Evolutionary conservation across 2,888 invertebrate species (phyloP), one percentile per base, ranked within the genome.

Genomic region (Chrysomela aeneicollis): DNA sequence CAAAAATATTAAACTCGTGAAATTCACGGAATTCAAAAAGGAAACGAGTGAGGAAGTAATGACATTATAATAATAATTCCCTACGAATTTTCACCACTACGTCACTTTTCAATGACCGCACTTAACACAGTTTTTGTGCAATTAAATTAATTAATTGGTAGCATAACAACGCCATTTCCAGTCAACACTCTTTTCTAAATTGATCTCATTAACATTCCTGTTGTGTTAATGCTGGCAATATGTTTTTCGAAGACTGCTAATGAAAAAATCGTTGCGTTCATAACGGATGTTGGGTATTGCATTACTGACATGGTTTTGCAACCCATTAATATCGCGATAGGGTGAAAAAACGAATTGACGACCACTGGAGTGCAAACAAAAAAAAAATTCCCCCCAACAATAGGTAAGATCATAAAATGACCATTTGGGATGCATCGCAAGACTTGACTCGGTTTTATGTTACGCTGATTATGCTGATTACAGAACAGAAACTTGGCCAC

Each of bases 261-360:
- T 50, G 42, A 55, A 57, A 30, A 61, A 60, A 49, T 55, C 54
- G 26, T 57, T 58, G 22, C 42, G 19, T 18, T 15, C 42, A 6
- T 57, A 64, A 50, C 67, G 67, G 67, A 67, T 67, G 67, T 63
- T 30, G 52, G 37, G 46, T 22, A 58, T 64, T 66, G 63, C 61
- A 59, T 64, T 61, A 50, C 67, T 67, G 67, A 67, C 67, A 67
- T 58, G 46, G 54, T 59, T 64, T 58, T 37, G 51, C 26, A 26
- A 26, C 3, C 26, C 4, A 26, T 5, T 5, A 26, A 22, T 22
- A 15, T 52, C 17, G 21, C 22, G 52, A 21, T 26, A 17, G 22
- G 3, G n/a, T 17, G 5, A n/a, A 17, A 50, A 2, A 26, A 50
- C 5, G 17, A 21, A 26, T n/a, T 12, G 18, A 17, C 10, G 32